These are phyloP conservation scores for Oscheius myriophilus DNA, from an alignment of 2,888 invertebrate species.

Conservation along the genomic window DNA sequence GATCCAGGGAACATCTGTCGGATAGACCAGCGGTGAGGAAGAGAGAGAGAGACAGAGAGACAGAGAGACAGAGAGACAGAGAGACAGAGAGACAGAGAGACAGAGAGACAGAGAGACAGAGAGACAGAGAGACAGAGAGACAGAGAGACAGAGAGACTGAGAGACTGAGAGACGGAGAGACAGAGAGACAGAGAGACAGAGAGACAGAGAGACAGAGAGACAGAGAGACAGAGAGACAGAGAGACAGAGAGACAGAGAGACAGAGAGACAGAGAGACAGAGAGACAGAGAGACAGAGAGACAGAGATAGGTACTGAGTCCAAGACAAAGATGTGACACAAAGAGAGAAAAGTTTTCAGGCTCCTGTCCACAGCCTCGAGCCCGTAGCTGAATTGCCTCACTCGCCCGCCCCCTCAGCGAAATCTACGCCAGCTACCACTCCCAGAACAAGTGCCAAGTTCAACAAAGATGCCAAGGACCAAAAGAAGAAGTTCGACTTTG, in stretches of 20 bases:
- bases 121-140: slow-evolving; percentile 6
- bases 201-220: slow-evolving; percentile 19
- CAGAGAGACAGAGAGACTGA: not conserved
- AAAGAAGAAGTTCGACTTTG: slow-evolving; percentile 59
- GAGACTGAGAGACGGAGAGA: no score
- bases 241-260: no score
- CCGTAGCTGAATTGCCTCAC: slow-evolving; percentile 50
- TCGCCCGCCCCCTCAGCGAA: slow-evolving; percentile 54
- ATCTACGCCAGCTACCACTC: slow-evolving; percentile 66
- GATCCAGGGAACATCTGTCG: slow-evolving; percentile 17
- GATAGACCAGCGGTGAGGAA: not conserved
- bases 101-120: slow-evolving; percentile 24
- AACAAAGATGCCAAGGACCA: slow-evolving; percentile 41
- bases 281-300: no score
- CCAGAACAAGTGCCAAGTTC: slow-evolving; percentile 61
- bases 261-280: no score
- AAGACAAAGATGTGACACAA: not conserved
- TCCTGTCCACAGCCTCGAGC: slow-evolving; percentile 39
- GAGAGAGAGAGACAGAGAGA: not conserved
- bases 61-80: not conserved
- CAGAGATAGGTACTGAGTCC: not conserved
- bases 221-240: not conserved
- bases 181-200: not conserved
- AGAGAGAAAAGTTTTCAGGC: slow-evolving; percentile 9
- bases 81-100: slow-evolving; percentile 20